phyloP scores from a whole-genome alignment of 2,888 invertebrate species.

The Lymantria dispar region DNA sequence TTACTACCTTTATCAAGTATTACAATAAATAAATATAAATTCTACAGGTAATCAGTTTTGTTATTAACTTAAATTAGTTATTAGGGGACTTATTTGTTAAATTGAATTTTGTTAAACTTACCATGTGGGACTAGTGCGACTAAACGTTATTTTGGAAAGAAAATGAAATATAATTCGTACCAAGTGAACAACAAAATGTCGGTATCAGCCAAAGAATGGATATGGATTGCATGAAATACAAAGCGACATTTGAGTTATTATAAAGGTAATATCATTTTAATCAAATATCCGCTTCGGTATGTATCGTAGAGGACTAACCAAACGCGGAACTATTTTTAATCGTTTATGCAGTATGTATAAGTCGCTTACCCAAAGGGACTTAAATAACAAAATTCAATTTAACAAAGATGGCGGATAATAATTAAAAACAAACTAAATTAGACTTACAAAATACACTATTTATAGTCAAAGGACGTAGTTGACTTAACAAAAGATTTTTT shows the following conservation, averaged over 20 bases:
- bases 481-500: constrained; percentile 23
- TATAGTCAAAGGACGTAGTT: constrained; percentile 32
- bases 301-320: too few species aligned
- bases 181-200: too few species aligned
- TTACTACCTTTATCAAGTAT: too few species aligned
- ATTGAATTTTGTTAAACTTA: background rate
- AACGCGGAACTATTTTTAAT: too few species aligned
- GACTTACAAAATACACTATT: constrained; percentile 24
- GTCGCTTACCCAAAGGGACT: background rate
- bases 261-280: too few species aligned
- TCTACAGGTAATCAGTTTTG: background rate
- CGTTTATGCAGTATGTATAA: too few species aligned
- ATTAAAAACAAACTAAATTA: constrained; percentile 12
- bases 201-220: too few species aligned
- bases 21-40: too few species aligned
- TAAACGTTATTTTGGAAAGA: background rate
- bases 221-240: too few species aligned
- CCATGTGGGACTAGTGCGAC: background rate
- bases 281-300: too few species aligned
- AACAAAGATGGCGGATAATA: background rate
- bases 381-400: constrained; percentile 10
- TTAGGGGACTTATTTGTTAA: background rate
- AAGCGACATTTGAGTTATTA: too few species aligned
- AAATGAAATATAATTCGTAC: too few species aligned
- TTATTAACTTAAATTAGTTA: background rate